Evolutionary conservation across 2,113 vertebrate genomes (phyloP).

Genomic region (Ciconia stormi): DNA sequence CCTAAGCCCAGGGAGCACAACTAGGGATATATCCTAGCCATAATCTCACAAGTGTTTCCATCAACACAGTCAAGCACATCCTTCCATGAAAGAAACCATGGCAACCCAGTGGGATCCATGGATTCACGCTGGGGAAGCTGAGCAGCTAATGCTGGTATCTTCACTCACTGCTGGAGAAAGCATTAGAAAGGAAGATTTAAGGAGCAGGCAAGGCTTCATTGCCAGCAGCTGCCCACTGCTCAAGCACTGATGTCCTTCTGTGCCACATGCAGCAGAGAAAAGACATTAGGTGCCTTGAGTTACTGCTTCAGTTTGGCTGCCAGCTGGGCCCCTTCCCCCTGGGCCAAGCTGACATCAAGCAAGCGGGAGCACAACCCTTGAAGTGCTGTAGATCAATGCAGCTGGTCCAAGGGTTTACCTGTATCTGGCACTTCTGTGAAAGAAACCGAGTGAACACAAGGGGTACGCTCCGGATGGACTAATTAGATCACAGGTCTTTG

Average conservation of each 20-base stretch:
- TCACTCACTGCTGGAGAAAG: neutral
- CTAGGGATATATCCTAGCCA: neutral
- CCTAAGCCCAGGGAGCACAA: neutral
- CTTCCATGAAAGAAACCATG: conserved; percentile 15
- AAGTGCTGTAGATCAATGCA: neutral
- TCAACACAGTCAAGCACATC: neutral
- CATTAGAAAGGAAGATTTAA: conserved; percentile 8
- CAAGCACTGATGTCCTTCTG: neutral
- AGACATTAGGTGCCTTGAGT: neutral
- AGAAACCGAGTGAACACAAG: neutral
- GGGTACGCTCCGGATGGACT: neutral
- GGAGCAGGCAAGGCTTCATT: neutral
- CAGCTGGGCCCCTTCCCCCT: neutral
- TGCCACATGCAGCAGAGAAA: neutral
- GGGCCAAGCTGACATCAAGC: neutral
- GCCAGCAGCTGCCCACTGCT: neutral
- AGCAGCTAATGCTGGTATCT: neutral
- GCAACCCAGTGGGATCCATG: conserved; percentile 4
- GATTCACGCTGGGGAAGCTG: neutral
- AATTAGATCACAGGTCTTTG: neutral
- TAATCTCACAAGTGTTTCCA: neutral
- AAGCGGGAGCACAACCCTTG: neutral
- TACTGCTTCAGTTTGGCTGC: neutral
- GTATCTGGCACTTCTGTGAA: neutral
- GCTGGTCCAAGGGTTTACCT: neutral